A percentile compares a stretch with the other conserved stretches of the same genome.
phyloP scores from a whole-genome alignment of 2,888 invertebrate species.

The Entomobrya multifasciata region DNA sequence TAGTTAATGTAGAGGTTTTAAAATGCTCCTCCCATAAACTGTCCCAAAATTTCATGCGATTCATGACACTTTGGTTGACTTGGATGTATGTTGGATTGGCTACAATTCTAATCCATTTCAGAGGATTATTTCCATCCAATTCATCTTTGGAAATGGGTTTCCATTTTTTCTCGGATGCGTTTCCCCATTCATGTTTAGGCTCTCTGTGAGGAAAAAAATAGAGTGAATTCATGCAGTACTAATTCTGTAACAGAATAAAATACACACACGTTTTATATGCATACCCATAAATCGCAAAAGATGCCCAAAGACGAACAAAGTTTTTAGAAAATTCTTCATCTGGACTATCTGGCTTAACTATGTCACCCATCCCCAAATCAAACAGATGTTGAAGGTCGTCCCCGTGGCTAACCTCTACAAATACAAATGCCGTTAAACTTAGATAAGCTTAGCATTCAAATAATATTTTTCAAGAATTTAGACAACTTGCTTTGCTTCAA shows the following conservation, averaged over 20 bases:
- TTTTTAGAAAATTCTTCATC: constrained; percentile 58
- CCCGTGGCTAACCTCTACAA: constrained; percentile 45
- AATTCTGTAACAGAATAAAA: background rate
- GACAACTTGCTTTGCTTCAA: background rate
- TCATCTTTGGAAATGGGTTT: constrained; percentile 1
- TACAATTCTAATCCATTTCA: constrained; percentile 56
- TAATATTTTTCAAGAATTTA: background rate
- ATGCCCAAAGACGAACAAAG: constrained; percentile 38
- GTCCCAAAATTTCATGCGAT: constrained; percentile 18
- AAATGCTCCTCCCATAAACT: constrained; percentile 19
- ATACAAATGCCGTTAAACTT: no score
- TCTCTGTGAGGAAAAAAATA: background rate
- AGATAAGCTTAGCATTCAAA: background rate
- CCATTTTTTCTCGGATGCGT: constrained; percentile 21
- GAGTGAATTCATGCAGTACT: background rate
- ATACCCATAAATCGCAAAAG: constrained; percentile 55
- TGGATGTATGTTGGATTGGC: constrained; percentile 42
- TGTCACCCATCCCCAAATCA: background rate
- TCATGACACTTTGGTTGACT: background rate
- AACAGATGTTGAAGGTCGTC: constrained; percentile 49
- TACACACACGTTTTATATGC: background rate
- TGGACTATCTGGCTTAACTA: background rate
- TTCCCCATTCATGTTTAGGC: constrained; percentile 20
- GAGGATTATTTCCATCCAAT: constrained; percentile 1
- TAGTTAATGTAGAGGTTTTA: background rate